Conservation (phyloP, 2,888 invertebrate genomes). For the Meteorus colon region DNA sequence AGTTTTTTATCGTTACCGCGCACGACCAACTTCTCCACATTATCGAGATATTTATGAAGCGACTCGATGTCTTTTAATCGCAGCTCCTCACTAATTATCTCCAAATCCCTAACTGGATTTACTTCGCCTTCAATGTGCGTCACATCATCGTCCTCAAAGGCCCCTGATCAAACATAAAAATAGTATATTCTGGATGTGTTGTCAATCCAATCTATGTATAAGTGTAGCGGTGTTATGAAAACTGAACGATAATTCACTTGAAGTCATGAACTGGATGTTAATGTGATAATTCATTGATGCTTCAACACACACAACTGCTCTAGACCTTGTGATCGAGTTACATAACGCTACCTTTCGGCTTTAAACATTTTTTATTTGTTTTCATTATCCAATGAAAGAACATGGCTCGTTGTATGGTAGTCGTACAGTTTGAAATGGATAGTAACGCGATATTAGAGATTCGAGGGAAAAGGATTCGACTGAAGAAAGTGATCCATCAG, state of each 20-base stretch:
- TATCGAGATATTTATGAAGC: slow-evolving; percentile 86
- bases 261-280: not conserved
- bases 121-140: slow-evolving; percentile 99
- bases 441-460: not conserved
- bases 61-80: slow-evolving; percentile 95
- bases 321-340: slow-evolving; percentile 50
- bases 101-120: slow-evolving; percentile 96
- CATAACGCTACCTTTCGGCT: slow-evolving; percentile 23
- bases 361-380: slow-evolving; percentile 7
- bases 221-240: not conserved
- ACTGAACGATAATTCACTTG: not conserved
- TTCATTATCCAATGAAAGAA: too few species aligned
- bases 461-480: slow-evolving; percentile 5
- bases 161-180: slow-evolving; percentile 77
- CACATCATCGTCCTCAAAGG: slow-evolving; percentile 98
- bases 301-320: slow-evolving; percentile 51
- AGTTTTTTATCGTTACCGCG: slow-evolving; percentile 94
- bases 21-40: slow-evolving; percentile 86
- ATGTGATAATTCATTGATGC: slow-evolving; percentile 2
- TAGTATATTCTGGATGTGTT: slow-evolving; percentile 25
- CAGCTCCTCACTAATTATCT: slow-evolving; percentile 96
- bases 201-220: slow-evolving; percentile 25
- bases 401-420: too few species aligned
- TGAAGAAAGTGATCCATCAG: not conserved
- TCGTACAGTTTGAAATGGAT: too few species aligned